phyloP scores from a whole-genome alignment of 2,888 invertebrate genomes.

The Teinopalpus imperialis region DNA sequence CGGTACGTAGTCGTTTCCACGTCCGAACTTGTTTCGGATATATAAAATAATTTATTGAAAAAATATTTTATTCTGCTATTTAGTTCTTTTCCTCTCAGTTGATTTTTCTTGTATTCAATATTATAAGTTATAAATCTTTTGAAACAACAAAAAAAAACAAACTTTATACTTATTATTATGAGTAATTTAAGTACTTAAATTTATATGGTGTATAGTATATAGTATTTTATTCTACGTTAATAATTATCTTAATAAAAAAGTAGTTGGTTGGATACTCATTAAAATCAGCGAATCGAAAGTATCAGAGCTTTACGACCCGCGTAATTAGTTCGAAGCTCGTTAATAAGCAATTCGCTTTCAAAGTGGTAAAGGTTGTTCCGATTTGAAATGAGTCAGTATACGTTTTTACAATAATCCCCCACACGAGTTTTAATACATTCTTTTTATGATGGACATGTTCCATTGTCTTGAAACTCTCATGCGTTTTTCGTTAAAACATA shows the following conservation, averaged over 20 bases:
- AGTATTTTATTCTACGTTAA: neutral
- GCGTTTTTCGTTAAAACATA: slow-evolving; percentile 1
- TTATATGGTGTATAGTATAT: too few relatives aligned
- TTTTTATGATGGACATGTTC: too few relatives aligned
- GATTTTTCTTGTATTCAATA: too few relatives aligned
- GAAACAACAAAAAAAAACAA: too few relatives aligned
- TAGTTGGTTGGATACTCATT: slow-evolving; percentile 7
- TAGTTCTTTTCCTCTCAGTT: too few relatives aligned
- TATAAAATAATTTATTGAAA: neutral
- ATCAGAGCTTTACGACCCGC: slow-evolving; percentile 18
- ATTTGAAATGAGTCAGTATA: slow-evolving; percentile 4
- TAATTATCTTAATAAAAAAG: slow-evolving; percentile 10
- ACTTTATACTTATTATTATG: too few relatives aligned
- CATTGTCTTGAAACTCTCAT: slow-evolving; percentile 20
- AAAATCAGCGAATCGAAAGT: slow-evolving; percentile 21
- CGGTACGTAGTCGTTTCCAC: slow-evolving; percentile 5
- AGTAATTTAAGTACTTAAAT: too few relatives aligned
- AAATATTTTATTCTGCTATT: neutral
- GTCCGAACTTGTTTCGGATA: neutral
- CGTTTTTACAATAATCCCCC: neutral
- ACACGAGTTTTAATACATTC: too few relatives aligned
- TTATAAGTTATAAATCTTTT: too few relatives aligned
- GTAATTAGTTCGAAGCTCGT: slow-evolving; percentile 32
- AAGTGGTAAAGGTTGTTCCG: slow-evolving; percentile 4
- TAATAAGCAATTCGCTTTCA: slow-evolving; percentile 29